Percentiles rank a stretch among this genome's conserved stretches.
phyloP scores from a whole-genome alignment of 2,113 vertebrate genomes.

The Megalops atlanticus region DNA sequence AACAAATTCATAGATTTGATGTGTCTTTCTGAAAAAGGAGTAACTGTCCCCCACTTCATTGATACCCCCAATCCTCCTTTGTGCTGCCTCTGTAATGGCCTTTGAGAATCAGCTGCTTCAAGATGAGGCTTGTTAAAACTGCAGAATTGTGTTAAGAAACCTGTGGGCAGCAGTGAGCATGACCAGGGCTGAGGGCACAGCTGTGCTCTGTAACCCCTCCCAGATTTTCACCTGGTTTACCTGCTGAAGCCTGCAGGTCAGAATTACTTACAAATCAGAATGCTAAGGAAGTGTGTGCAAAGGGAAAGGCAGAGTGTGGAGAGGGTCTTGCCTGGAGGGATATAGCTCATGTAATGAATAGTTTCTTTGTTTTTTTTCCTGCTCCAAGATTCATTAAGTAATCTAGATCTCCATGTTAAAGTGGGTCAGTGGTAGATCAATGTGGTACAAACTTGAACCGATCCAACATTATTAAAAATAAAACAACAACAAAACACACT shows the following conservation, averaged over 20 bases:
- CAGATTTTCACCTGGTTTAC: too few species aligned
- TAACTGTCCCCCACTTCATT: background rate
- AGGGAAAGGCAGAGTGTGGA: too few species aligned
- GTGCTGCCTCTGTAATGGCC: background rate
- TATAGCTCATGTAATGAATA: background rate
- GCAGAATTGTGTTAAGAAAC: background rate
- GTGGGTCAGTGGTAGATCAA: background rate
- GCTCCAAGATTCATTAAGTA: background rate
- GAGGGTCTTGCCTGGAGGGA: background rate
- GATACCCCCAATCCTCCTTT: background rate
- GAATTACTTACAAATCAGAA: too few species aligned
- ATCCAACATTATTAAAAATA: background rate
- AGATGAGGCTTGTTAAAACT: background rate
- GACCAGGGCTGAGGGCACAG: background rate
- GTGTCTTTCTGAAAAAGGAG: background rate
- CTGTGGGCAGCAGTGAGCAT: background rate
- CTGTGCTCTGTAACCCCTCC: too few species aligned
- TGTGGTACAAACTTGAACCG: background rate
- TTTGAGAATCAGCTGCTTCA: background rate
- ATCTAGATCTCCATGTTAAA: background rate
- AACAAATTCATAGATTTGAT: background rate
- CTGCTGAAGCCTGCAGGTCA: too few species aligned
- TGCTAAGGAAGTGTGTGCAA: too few species aligned
- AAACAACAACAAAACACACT: background rate
- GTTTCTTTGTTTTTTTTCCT: background rate